Evolutionary conservation across 2,797 vertebrate species (phyloP), one percentile per base, ranked within the genome.

Genomic region (Echeneis naucrates): DNA sequence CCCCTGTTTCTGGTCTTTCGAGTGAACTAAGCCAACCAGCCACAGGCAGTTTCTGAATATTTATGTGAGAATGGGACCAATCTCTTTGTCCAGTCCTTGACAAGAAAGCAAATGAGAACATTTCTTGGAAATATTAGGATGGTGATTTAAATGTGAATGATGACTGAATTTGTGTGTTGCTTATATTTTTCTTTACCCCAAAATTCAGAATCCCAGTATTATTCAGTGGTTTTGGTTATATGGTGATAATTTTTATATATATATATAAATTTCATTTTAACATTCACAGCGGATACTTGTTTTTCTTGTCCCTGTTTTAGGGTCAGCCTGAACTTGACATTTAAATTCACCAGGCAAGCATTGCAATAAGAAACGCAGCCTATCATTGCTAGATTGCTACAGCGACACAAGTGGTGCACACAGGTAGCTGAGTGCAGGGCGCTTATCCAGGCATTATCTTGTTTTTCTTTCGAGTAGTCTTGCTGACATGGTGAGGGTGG

Each of bases 391-490:
- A 48, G 35, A 59, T 23, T 54, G 63, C 60, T n/a, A 8, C 42
- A 38, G 14, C 56, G 63, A 59, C 53, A 30, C 42, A 53, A 54
- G 26, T 37, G 62, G 40, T 48, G 51, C 42, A 65, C 30, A 17
- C 40, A 2, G 38, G 59, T 54, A 33, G 23, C 61, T 16, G 62
- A 79, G 37, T 62, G 64, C 58, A 30, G 66, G 24, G 11, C 32
- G 47, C 52, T 77, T 52, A 77, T 79, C 57, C 68, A 48, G 58
- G 45, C n/a, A 21, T 45, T 24, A 48, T 55, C 33, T 64, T 67
- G 40, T 53, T 17, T 27, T 23, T 2, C 17, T 5, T 48, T 66
- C 13, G 47, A 62, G 60, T 40, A 19, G 59, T 61, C 47, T 0
- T 8, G 70, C 26, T 57, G 47, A 77, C 55, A 68, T 60, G 74